Base-by-base conservation (phyloP, 2,113 vertebrate genomes). In the Stictonetta naevosa region DNA sequence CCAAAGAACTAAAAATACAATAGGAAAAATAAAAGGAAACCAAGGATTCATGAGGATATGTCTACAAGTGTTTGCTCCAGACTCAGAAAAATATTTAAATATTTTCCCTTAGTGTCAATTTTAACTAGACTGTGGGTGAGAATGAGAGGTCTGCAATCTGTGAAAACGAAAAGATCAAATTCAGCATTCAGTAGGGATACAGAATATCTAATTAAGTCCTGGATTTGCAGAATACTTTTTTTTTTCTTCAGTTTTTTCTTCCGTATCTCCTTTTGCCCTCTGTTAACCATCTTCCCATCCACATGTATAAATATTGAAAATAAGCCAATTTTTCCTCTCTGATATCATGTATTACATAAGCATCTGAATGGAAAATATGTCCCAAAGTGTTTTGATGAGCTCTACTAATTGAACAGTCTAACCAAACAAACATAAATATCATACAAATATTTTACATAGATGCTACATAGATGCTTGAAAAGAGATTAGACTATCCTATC, bases 91-190 rank as follows among this genome's bases (percentile, higher is more conserved):
- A 81, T 33, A 84, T n/a, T 82, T 34, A 88, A 94, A 91, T 94
- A 92, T 83, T 94, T 95, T 92, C 52, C 33, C 33, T 68, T 44
- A 78, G 31, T 44, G 88, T 53, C 80, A 75, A 29, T 83, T 95
- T 78, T 82, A 88, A 86, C 33, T 82, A 92, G 64, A 86, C 52
- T 0, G 21, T 78, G 86, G 80, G 62, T 94, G 83, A 94, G 59
- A 93, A 88, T 58, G 56, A 90, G 85, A 94, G 58, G 58, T 93
- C 80, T 94, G 66, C 86, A 95, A 93, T 94, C 73, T 89, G 86
- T 95, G 88, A 93, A 94, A 93, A 91, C 0, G 0, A 90, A 92
- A 94, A 94, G 83, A 96, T 90, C 90, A 93, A 84, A 83, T 67
- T 73, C 58, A 87, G 36, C 40, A 62, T 90, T 88, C 53, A 92